Evolutionary conservation across 2,888 invertebrate genomes (phyloP).

Genomic region (Tubulanus polymorphus): DNA sequence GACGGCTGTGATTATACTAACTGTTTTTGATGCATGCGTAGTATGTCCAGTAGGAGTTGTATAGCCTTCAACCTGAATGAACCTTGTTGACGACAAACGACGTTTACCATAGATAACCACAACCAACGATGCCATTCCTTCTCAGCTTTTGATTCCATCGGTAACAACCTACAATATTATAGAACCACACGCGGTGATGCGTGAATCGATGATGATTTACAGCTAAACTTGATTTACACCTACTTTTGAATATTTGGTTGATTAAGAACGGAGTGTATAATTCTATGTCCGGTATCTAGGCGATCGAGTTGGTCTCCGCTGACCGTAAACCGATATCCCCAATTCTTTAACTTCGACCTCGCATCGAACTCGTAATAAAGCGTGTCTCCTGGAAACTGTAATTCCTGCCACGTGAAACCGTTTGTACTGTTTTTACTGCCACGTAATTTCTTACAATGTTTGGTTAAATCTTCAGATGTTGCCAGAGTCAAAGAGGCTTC

Average conservation of each 20-base stretch:
- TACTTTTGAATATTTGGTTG: slow-evolving; percentile 23
- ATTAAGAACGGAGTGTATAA: slow-evolving; percentile 37
- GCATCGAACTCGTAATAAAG: slow-evolving; percentile 35
- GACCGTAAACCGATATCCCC: slow-evolving; percentile 47
- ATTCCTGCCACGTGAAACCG: too few species aligned
- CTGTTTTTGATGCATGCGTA: too few species aligned
- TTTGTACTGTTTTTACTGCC: too few species aligned
- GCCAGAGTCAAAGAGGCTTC: too few species aligned
- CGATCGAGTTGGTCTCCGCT: slow-evolving; percentile 43
- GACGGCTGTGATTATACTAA: too few species aligned
- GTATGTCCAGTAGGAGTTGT: slow-evolving; percentile 40
- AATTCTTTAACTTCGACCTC: slow-evolving; percentile 25
- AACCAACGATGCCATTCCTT: too few species aligned
- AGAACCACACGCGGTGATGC: too few species aligned
- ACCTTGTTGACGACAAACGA: slow-evolving; percentile 46
- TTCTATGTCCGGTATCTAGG: slow-evolving; percentile 48
- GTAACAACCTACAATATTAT: slow-evolving; percentile 29
- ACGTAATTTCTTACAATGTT: too few species aligned
- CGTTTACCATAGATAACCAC: slow-evolving; percentile 45
- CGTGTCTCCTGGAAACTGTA: slow-evolving; percentile 36
- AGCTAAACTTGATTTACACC: slow-evolving; percentile 29
- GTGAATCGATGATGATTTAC: too few species aligned
- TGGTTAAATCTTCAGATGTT: too few species aligned
- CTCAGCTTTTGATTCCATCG: too few species aligned
- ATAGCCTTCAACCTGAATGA: slow-evolving; percentile 44